Conservation (phyloP, 2,797 vertebrate species). For the Lemur catta region DNA sequence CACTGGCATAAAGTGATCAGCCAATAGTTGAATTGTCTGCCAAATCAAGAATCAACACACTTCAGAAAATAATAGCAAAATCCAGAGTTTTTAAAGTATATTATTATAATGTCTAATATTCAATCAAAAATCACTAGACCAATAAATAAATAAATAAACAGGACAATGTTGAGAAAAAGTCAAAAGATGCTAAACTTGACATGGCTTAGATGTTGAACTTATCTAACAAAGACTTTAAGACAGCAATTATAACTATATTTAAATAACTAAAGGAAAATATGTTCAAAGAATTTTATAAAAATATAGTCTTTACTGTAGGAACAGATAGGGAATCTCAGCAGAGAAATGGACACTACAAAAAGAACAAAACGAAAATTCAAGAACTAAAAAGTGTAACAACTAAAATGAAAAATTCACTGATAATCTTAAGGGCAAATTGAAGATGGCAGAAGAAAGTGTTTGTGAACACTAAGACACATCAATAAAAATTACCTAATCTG, state of each 20-base stretch:
- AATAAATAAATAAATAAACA: neutral
- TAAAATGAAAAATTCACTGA: neutral
- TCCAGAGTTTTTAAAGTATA: neutral
- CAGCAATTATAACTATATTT: neutral
- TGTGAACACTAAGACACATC: neutral
- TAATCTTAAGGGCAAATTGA: neutral
- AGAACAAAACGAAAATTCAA: neutral
- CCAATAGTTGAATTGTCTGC: neutral
- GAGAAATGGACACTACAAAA: neutral
- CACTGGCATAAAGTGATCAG: neutral
- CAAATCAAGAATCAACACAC: neutral
- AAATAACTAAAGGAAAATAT: slow-evolving; percentile 9
- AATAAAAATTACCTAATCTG: neutral
- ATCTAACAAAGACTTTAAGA: neutral
- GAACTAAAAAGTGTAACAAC: neutral
- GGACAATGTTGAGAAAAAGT: neutral
- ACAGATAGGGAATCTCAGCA: neutral
- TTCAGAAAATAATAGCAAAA: neutral
- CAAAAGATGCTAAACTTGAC: neutral
- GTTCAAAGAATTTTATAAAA: slow-evolving; percentile 25
- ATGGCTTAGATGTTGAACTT: neutral
- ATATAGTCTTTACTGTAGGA: neutral
- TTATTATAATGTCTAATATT: neutral
- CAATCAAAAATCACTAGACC: neutral
- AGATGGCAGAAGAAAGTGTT: neutral